Evolutionary conservation across 2,888 invertebrate genomes (phyloP), one percentile per base, ranked within the genome.

Genomic region (Saturnia japonica): DNA sequence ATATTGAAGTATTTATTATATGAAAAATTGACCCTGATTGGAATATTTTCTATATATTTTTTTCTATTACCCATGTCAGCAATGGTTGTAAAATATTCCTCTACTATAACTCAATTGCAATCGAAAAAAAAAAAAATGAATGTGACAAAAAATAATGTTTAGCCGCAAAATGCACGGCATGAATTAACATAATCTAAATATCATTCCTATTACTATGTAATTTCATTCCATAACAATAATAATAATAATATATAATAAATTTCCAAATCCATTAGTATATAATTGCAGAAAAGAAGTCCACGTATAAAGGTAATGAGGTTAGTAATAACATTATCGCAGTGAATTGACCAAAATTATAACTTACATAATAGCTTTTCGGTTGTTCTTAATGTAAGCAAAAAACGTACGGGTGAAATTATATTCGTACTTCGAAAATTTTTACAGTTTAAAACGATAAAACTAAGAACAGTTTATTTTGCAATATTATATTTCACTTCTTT

Each of bases 101-200:
- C 22, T 25, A 1, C 1, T 54, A 54, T 25, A 9, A 57, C 11
- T 16, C 14, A 6, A 22, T 25, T 76, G 74, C 68, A 70, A 73
- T 71, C 77, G 82, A 86, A 87, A 83, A 82, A 76, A 76, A 78
- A 79, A 84, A 86, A 88, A 87, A 83, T 83, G 80, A 60, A 60
- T 7, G 82, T 74, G 76, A n/a, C n/a, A n/a, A n/a, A n/a, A n/a
- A n/a, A n/a, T n/a, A n/a, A n/a, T n/a, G n/a, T n/a, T n/a, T n/a
- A n/a, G n/a, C n/a, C 73, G 77, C 76, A 76, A 78, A 80, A 79
- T 82, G 84, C 81, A 79, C 85, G 82, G 78, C 75, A 78, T 81
- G 73, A 82, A 84, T 87, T 86, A 84, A 85, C 83, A 82, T 82
- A 84, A 75, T 81, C 79, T 78, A 80, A 85, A 85, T 82, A 82